phyloP scores from a whole-genome alignment of 1,140 invertebrate genomes.

The Archegozetes longisetosus region DNA sequence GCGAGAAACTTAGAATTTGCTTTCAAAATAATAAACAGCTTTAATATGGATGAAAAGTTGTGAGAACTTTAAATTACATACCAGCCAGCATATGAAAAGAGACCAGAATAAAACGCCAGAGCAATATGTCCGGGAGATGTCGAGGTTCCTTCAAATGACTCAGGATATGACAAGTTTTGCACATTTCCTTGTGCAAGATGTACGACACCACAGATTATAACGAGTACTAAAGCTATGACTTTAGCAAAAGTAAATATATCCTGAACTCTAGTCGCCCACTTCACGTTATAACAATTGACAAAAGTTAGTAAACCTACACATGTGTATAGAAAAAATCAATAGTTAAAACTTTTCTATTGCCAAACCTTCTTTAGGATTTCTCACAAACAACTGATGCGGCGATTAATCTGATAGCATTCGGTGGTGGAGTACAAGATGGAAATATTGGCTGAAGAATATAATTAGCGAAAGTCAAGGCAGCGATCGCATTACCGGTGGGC shows the following conservation, averaged over 20 bases:
- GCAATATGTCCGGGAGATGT: conserved; percentile 66
- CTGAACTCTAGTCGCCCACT: conserved; percentile 80
- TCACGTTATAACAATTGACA: conserved; percentile 90
- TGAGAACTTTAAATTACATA: conserved; percentile 41
- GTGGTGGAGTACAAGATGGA: conserved; percentile 32
- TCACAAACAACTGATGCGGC: conserved; percentile 25
- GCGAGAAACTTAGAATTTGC: neutral
- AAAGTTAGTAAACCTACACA: conserved; percentile 71
- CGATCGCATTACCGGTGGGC: conserved; percentile 91
- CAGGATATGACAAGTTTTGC: conserved; percentile 44
- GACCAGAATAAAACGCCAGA: conserved; percentile 79
- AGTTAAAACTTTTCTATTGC: conserved; percentile 7
- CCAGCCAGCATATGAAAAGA: conserved; percentile 95
- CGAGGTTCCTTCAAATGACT: conserved; percentile 59
- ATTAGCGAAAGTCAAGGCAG: conserved; percentile 84
- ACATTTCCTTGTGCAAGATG: conserved; percentile 28
- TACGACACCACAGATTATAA: conserved; percentile 60
- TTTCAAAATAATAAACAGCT: neutral
- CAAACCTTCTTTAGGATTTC: conserved; percentile 8
- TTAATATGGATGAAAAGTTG: neutral
- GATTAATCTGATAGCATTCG: conserved; percentile 23
- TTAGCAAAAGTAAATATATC: conserved; percentile 87
- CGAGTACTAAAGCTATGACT: conserved; percentile 69
- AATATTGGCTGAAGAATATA: conserved; percentile 86
- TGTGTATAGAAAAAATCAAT: conserved; percentile 18